These are phyloP conservation scores for Fratercula arctica DNA, from an alignment of 2,797 vertebrate genomes.

Conservation along the genomic window DNA sequence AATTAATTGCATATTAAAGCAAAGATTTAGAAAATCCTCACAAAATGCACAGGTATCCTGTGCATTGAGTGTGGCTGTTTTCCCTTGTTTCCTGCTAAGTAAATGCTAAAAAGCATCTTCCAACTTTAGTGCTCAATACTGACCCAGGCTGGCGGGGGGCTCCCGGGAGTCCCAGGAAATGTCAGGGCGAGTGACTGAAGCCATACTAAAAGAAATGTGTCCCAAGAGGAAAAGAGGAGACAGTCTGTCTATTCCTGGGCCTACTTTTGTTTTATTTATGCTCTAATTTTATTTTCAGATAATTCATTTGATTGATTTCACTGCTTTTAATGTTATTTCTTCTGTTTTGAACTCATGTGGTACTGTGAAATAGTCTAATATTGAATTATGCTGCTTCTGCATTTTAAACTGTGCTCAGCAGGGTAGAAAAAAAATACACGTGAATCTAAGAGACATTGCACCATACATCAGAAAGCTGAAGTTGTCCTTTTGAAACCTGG, in stretches of 20 bases:
- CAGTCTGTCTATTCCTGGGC: slow-evolving; percentile 33
- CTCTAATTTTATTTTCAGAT: slow-evolving; percentile 48
- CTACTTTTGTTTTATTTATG: slow-evolving; percentile 47
- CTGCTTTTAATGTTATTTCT: slow-evolving; percentile 55
- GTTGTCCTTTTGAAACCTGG: slow-evolving; percentile 42
- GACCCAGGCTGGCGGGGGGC: not conserved
- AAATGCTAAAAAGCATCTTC: slow-evolving; percentile 13
- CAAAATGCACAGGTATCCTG: not conserved
- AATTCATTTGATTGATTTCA: slow-evolving; percentile 62
- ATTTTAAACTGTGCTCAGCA: slow-evolving; percentile 36
- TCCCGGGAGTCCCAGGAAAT: not conserved
- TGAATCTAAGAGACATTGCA: not conserved
- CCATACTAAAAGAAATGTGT: slow-evolving; percentile 29
- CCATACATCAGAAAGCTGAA: slow-evolving; percentile 36
- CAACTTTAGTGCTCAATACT: not conserved
- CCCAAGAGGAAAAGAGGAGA: slow-evolving; percentile 32
- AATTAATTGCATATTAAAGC: not conserved
- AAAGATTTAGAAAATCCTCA: not conserved
- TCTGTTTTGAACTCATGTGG: slow-evolving; percentile 30
- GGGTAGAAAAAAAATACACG: not conserved
- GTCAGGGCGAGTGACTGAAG: slow-evolving; percentile 32
- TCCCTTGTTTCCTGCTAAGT: not conserved
- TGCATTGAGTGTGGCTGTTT: not conserved
- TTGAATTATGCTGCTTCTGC: slow-evolving; percentile 33
- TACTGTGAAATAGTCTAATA: slow-evolving; percentile 25